Base-by-base conservation (phyloP, 2,113 vertebrate species). In the Edolisoma coerulescens region DNA sequence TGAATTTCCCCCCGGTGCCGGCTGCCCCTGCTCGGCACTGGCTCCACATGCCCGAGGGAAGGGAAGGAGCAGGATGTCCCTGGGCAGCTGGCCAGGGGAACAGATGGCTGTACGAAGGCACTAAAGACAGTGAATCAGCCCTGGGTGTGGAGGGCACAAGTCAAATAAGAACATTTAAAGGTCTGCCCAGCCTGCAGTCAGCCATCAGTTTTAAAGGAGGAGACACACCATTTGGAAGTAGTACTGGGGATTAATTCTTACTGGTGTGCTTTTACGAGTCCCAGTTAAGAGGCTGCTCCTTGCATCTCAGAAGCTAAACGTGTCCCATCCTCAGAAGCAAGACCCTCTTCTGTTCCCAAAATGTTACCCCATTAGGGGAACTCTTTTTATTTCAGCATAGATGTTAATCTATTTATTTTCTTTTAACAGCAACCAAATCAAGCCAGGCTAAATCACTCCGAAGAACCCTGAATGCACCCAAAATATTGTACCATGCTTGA, bases 91-190 rank as follows among this genome's bases (percentile, higher is more conserved):
- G 91, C 96, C 96, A 94, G 70, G 44, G 83, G 49, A 76, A 18
- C 95, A 97, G 95, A 96, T 97, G 97, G 91, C 69, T 8, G 0
- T 33, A 35, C 1, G 0, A 73, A 85, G 71, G 89, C 77, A 76
- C 85, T 96, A 91, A 95, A 94, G 86, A 68, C 91, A 81, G 22
- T 24, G 93, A 89, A 87, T 85, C 84, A 93, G 52, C 79, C 74
- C 75, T 56, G 70, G 39, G 39, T 82, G 79, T 9, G 69, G 32
- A 95, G 90, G 96, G 92, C 96, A 97, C 82, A 87, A 95, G 92
- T 95, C 84, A 95, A 93, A 94, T 44, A 93, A 95, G 82, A 96
- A 82, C 87, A 87, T 91, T 96, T 95, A 94, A 93, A 87, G 63
- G 61, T 70, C 76, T 96, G 73, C 61, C 76, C 73, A 92, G 86